Evolutionary conservation across 2,113 vertebrate genomes (phyloP).

Genomic region (Scalopus aquaticus): DNA sequence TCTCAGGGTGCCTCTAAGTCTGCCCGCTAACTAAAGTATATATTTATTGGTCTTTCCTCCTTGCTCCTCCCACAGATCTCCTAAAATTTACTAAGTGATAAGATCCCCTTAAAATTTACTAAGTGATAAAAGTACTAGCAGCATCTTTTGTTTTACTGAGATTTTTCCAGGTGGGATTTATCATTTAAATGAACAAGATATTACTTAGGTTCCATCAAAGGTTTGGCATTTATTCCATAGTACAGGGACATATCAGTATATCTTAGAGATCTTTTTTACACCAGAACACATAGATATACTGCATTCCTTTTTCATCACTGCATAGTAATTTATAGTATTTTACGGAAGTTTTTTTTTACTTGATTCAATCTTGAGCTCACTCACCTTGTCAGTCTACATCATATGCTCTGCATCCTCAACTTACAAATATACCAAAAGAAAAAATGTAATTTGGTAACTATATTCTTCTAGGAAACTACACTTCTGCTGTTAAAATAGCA

Average conservation of each 20-base stretch:
- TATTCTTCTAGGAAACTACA: background rate
- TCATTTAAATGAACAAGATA: background rate
- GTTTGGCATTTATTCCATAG: background rate
- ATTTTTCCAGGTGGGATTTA: background rate
- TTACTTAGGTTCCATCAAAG: background rate
- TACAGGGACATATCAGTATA: background rate
- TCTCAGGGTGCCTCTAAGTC: too few species aligned
- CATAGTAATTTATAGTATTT: background rate
- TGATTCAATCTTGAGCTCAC: background rate
- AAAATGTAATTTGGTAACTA: background rate
- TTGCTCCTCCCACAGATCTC: too few species aligned
- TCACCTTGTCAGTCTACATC: background rate
- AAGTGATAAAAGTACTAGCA: too few species aligned
- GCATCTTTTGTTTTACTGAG: too few species aligned
- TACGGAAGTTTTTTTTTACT: background rate
- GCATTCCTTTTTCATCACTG: background rate
- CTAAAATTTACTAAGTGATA: too few species aligned
- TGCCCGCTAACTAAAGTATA: too few species aligned
- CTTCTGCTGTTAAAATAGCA: background rate
- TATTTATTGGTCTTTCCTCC: too few species aligned
- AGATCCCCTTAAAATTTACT: too few species aligned
- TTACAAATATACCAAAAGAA: background rate
- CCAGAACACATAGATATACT: background rate
- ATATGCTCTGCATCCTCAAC: background rate
- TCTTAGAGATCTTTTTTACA: background rate